Conservation (phyloP, 2,113 vertebrate species). For the Rana temporaria region DNA sequence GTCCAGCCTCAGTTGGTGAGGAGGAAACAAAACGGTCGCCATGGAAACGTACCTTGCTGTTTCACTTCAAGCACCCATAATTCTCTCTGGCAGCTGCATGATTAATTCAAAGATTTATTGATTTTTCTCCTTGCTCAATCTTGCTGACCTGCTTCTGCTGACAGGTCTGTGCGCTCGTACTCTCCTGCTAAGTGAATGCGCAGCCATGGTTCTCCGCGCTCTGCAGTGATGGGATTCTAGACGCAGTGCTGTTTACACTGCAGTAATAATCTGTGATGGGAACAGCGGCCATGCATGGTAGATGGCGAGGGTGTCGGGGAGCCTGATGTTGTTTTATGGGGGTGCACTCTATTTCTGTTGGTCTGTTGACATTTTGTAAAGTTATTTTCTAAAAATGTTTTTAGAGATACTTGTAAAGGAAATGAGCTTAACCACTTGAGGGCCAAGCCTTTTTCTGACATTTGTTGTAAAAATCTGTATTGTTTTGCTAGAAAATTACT, state of each 20-base stretch:
- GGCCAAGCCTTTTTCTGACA: no score
- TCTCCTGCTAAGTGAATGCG: constrained; percentile 55
- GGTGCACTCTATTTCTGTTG: background rate
- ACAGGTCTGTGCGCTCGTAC: constrained; percentile 64
- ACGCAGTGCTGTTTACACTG: constrained; percentile 6
- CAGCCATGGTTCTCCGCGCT: constrained; percentile 24
- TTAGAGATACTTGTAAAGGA: no score
- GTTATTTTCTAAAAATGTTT: no score
- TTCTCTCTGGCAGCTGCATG: constrained; percentile 81
- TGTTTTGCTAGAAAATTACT: no score
- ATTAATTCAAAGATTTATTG: constrained; percentile 93
- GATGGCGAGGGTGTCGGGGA: background rate
- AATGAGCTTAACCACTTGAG: no score
- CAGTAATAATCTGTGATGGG: background rate
- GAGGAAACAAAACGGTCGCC: constrained; percentile 54
- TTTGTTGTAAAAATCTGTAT: no score
- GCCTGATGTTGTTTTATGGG: background rate
- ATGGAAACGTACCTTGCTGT: constrained; percentile 69
- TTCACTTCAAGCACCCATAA: constrained; percentile 79
- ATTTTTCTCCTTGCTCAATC: constrained; percentile 72
- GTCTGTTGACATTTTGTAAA: no score
- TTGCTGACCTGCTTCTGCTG: constrained; percentile 78
- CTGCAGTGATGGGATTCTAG: constrained; percentile 54
- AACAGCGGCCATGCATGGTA: background rate
- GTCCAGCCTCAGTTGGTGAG: background rate